Conservation (phyloP, 2,888 invertebrate species). For the Athalia circularis region DNA sequence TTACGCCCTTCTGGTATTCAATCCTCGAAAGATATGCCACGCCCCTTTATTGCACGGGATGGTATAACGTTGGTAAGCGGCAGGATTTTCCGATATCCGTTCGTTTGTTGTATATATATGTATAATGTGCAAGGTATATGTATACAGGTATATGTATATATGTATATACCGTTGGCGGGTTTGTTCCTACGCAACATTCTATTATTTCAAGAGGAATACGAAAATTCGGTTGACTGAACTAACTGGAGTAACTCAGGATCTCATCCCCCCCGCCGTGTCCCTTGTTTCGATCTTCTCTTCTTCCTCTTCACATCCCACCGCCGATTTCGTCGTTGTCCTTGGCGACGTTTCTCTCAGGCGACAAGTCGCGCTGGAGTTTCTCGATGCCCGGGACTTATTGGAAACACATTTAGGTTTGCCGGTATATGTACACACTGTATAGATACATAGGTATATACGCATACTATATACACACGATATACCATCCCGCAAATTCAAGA, state of each 20-base stretch:
- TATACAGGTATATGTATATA: too few species aligned
- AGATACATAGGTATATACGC: neutral
- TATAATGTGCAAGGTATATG: too few species aligned
- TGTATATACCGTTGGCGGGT: neutral
- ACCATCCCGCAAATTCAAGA: slow-evolving; percentile 2
- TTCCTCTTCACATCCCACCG: too few species aligned
- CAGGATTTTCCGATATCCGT: too few species aligned
- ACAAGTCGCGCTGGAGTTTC: slow-evolving; percentile 30
- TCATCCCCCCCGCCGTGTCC: neutral
- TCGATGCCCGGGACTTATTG: slow-evolving; percentile 34
- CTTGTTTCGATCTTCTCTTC: neutral
- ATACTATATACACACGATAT: neutral
- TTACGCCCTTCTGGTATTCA: neutral
- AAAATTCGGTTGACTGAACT: slow-evolving; percentile 29
- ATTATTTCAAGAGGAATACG: slow-evolving; percentile 29
- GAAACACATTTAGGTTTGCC: slow-evolving; percentile 29
- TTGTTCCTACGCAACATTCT: slow-evolving; percentile 19
- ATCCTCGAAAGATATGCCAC: neutral
- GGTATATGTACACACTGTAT: neutral
- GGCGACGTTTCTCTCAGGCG: slow-evolving; percentile 9
- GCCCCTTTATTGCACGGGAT: neutral
- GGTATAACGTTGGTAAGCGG: too few species aligned
- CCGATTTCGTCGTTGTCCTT: neutral
- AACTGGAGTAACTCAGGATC: slow-evolving; percentile 15
- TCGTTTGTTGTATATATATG: too few species aligned